Conservation (phyloP, 1,140 invertebrate genomes). For the Eriocheir sinensis region DNA sequence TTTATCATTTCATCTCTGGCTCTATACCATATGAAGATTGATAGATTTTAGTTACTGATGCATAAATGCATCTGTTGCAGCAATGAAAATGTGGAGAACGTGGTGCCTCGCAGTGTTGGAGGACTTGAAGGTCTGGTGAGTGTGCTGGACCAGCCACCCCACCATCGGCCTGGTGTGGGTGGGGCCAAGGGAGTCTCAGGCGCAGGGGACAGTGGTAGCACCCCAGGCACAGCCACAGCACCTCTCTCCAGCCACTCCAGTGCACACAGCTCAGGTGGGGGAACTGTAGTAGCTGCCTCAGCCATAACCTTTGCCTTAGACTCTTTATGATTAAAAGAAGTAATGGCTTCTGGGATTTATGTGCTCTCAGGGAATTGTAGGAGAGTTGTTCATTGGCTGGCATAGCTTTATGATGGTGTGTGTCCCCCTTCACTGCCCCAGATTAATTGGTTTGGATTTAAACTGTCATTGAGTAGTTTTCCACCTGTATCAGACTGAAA, state of each 20-base stretch:
- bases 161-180: not conserved
- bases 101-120: conserved; percentile 37
- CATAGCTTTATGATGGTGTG: too few species aligned
- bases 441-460: not conserved
- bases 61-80: conserved; percentile 2
- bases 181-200: not conserved
- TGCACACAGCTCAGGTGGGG: conserved; percentile 66
- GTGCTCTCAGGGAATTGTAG: too few species aligned
- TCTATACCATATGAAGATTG: too few species aligned
- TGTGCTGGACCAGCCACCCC: conserved; percentile 42
- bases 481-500: not conserved
- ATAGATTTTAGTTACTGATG: too few species aligned
- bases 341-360: too few species aligned
- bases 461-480: not conserved
- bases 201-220: conserved; percentile 57
- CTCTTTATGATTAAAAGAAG: too few species aligned
- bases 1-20: too few species aligned
- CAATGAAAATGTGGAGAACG: conserved; percentile 58
- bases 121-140: conserved; percentile 43
- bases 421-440: not conserved
- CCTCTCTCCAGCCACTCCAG: conserved; percentile 60
- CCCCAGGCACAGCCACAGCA: conserved; percentile 68
- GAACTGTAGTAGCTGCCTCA: not conserved
- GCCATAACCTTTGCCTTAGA: not conserved
- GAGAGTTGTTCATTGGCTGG: too few species aligned